Percentiles rank a stretch among this genome's conserved stretches.
Conservation (phyloP, 1,140 invertebrate species). For the Drosophila pallidifrons region DNA sequence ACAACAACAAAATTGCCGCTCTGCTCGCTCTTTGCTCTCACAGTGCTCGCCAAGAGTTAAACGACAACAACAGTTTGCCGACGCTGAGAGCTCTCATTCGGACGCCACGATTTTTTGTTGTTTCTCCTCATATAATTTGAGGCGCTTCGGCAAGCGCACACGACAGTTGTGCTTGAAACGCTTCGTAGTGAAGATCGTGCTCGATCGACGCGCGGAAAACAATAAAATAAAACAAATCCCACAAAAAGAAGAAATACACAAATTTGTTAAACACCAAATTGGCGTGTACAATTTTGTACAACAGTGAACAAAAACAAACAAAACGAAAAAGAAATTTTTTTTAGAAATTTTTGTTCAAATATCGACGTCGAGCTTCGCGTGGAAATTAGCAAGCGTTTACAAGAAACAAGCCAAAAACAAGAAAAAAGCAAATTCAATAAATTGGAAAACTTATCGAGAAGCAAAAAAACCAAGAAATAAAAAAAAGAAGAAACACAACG, state of each 20-base stretch:
- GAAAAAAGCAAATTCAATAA: constrained; percentile 31
- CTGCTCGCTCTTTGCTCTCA: constrained; percentile 55
- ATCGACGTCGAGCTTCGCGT: constrained; percentile 66
- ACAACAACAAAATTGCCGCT: constrained; percentile 23
- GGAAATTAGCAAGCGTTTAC: constrained; percentile 81
- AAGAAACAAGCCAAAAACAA: constrained; percentile 69
- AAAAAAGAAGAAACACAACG: constrained; percentile 14
- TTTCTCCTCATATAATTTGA: constrained; percentile 72
- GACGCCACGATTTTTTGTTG: neutral
- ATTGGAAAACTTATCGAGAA: constrained; percentile 51
- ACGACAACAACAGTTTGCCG: constrained; percentile 26
- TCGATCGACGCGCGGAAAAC: constrained; percentile 63
- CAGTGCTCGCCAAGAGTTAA: constrained; percentile 34
- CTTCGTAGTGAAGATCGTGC: constrained; percentile 82
- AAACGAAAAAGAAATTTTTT: constrained; percentile 62
- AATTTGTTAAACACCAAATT: constrained; percentile 42
- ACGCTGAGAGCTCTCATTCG: constrained; percentile 28
- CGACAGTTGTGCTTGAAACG: constrained; percentile 84
- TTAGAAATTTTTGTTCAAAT: constrained; percentile 54
- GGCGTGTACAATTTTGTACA: constrained; percentile 27
- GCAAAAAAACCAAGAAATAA: constrained; percentile 29
- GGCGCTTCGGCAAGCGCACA: constrained; percentile 54
- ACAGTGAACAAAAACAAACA: constrained; percentile 35
- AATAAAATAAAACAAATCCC: constrained; percentile 18
- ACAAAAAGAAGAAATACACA: constrained; percentile 20